Base-by-base conservation (phyloP, 1,140 invertebrate species). In the Phocides pigmalion region DNA sequence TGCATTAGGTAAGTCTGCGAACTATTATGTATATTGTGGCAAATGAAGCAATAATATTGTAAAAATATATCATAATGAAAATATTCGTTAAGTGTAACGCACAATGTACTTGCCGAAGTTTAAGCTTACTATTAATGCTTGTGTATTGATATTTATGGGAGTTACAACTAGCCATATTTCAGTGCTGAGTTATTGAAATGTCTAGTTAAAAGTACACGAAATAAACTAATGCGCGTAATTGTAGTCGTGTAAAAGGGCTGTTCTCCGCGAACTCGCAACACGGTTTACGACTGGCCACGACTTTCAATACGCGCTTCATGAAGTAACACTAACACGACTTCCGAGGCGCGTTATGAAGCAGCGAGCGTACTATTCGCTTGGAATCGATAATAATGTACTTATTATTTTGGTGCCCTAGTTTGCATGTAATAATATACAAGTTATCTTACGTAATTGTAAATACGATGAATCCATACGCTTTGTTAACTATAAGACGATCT, bases 391-490 rank as follows among this genome's bases (percentile, higher is more conserved):
- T 74, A 76, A 79, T 80, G 83, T 89, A 90, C 86, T 89, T 90
- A 88, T 81, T 76, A 79, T 82, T 80, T 84, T 69, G 76, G 82
- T 84, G 83, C 82, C 84, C 82, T 79, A 76, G 66, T 82, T 86
- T 83, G 82, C 86, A 82, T 88, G 82, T 85, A 84, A 84, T 61
- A 79, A 74, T 81, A 51, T 53, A 79, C 62, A 79, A 79, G 68
- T 83, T 84, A 79, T 82, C 70, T 81, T 81, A 81, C 66, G 77
- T 82, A 89, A 79, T 54, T 89, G 82, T 89, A 89, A 85, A 89
- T 86, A 90, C 39, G 72, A 89, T 77, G 86, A 89, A 91, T 89
- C 89, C 83, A 89, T 91, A 91, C 87, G 87, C 87, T 91, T 91
- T 89, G 75, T 82, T 90, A 89, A 87, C 41, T 81, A 81, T 89